Evolutionary conservation across 1,140 invertebrate species (phyloP).

Genomic region (Teleogryllus occipitalis): DNA sequence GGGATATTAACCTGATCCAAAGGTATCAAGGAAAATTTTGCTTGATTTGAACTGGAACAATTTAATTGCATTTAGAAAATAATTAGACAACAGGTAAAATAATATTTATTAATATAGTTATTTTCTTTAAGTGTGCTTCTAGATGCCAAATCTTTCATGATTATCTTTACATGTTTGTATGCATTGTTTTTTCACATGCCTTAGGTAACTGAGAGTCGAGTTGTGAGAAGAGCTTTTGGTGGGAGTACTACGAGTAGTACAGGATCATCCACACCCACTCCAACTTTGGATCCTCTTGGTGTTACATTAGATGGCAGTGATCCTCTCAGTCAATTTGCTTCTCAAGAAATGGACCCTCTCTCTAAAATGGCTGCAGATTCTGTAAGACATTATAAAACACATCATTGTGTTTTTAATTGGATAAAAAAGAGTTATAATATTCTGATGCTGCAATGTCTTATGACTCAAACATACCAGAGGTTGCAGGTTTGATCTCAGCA

Average conservation of each 20-base stretch:
- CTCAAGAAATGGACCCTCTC: conserved; percentile 51
- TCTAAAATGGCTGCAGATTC: conserved; percentile 53
- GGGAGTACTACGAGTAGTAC: conserved; percentile 35
- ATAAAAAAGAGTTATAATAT: too few relatives aligned
- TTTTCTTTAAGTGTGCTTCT: not conserved
- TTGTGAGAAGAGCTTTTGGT: conserved; percentile 38
- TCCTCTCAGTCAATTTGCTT: conserved; percentile 61
- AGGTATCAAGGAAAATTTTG: too few relatives aligned
- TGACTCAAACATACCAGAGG: too few relatives aligned
- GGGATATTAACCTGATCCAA: too few relatives aligned
- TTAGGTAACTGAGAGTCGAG: conserved; percentile 41
- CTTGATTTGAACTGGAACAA: too few relatives aligned
- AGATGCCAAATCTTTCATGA: not conserved
- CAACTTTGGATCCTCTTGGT: conserved; percentile 46
- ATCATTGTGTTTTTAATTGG: too few relatives aligned
- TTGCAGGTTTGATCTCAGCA: not conserved
- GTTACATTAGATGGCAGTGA: conserved; percentile 61
- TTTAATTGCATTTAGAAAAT: not conserved
- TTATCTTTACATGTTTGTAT: not conserved
- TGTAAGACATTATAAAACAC: conserved; percentile 24
- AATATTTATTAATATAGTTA: not conserved
- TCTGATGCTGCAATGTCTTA: too few relatives aligned
- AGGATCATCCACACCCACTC: conserved; percentile 40
- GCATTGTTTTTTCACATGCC: not conserved
- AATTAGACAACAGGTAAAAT: not conserved